These are phyloP conservation scores for Rhizoglyphus robini DNA, from an alignment of 1,140 invertebrate species.

Conservation along the genomic window DNA sequence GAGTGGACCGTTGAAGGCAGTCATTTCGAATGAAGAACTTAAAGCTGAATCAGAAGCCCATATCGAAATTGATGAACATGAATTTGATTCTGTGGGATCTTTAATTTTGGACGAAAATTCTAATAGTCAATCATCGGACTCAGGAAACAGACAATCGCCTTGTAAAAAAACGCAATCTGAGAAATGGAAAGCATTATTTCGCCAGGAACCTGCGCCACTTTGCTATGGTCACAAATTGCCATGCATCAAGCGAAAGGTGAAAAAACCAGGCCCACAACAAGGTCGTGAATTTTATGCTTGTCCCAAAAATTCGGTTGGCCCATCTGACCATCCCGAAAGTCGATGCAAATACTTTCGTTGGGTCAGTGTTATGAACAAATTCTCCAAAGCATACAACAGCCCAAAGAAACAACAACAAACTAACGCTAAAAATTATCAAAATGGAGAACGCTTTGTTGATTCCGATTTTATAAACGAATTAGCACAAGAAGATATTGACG, in stretches of 20 bases:
- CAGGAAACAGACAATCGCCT: too few species aligned
- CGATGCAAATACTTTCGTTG: slow-evolving; percentile 14
- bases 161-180: background rate
- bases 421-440: too few species aligned
- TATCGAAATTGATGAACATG: background rate
- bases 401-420: too few species aligned
- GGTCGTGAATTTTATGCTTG: background rate
- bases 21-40: background rate
- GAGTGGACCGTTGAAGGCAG: background rate
- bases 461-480: too few species aligned
- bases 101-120: background rate
- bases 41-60: background rate
- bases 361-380: too few species aligned
- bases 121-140: background rate
- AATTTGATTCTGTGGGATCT: background rate
- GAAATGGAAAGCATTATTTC: background rate
- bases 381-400: too few species aligned
- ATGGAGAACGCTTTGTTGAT: too few species aligned
- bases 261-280: background rate
- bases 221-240: background rate
- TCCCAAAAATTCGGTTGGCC: background rate
- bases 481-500: too few species aligned
- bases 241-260: background rate
- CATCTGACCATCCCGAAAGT: background rate
- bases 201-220: background rate